Base-by-base conservation (phyloP, 2,113 vertebrate species). In the Seriola rivoliana region DNA sequence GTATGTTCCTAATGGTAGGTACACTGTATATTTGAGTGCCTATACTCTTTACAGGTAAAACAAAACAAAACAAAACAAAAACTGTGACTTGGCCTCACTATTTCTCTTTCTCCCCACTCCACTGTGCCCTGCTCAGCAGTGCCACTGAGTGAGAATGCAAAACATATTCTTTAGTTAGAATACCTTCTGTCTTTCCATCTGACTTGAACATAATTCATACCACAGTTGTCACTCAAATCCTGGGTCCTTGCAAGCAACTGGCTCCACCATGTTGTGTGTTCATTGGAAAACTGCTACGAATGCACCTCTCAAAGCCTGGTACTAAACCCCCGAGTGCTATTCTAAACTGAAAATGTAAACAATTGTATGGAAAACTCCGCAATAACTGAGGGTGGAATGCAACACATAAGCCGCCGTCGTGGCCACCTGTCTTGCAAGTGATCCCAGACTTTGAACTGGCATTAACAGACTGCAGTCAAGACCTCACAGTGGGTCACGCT, bases 341-440 rank as follows among this genome's bases (percentile, higher is more conserved):
- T 92, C 78, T 87, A 29, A 91, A 79, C 81, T 54, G 36, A 1
- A 44, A n/a, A 70, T 67, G 86, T 86, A 87, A 90, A 89, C 85
- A 86, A 85, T 85, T 62, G 82, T 34, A 86, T 78, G 80, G 84
- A 84, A 82, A 86, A 73, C 57, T 59, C 4, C 65, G 64, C 50
- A 76, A 65, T 81, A 66, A 84, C 57, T 7, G 34, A 83, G 57
- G 12, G 5, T 42, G 69, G 81, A 82, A 85, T 86, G 81, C 55
- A 72, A 46, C 81, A 64, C 77, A 77, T 69, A 52, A 81, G 74
- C 46, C 8, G 57, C 57, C 72, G 78, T 36, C 21, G 25, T 52
- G 77, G 71, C 78, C 88, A 89, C 84, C 85, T 92, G 86, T 84
- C 82, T 78, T 65, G 59, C 46, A 80, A 82, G 78, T 85, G 87